Percentiles rank a stretch among this genome's conserved stretches.
phyloP scores from a whole-genome alignment of 2,888 invertebrate species.

The Beris chalybata region DNA sequence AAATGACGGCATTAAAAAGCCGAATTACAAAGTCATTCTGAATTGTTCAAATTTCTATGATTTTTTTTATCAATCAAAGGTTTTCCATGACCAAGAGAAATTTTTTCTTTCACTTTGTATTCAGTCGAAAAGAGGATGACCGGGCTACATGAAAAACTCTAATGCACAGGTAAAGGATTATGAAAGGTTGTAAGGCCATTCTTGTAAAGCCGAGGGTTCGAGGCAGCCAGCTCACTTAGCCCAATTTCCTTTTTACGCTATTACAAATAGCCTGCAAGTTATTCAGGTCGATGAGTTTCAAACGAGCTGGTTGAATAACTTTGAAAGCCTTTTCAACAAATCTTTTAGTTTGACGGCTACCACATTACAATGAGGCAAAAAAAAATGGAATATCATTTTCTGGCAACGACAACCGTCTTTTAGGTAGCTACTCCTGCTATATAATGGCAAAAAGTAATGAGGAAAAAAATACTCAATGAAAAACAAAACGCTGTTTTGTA shows the following conservation, averaged over 20 bases:
- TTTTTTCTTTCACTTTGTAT: constrained; percentile 25
- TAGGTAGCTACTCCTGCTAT: too few species aligned
- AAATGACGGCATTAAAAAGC: not conserved
- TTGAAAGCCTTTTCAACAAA: constrained; percentile 24
- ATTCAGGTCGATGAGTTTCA: constrained; percentile 30
- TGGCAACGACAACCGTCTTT: too few species aligned
- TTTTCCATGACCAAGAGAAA: constrained; percentile 9
- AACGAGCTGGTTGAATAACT: constrained; percentile 27
- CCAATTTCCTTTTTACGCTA: constrained; percentile 17
- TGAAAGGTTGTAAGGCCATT: constrained; percentile 23
- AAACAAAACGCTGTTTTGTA: too few species aligned
- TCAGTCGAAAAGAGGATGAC: constrained; percentile 12
- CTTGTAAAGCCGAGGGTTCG: constrained; percentile 3
- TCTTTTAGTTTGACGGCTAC: constrained; percentile 20
- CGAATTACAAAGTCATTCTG: constrained; percentile 21
- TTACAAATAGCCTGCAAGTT: constrained; percentile 16
- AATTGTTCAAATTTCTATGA: constrained; percentile 7
- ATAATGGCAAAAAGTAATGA: too few species aligned
- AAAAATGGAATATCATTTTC: too few species aligned
- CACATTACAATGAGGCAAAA: too few species aligned
- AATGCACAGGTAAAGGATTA: constrained; percentile 28
- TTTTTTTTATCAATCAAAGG: not conserved
- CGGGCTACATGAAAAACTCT: not conserved
- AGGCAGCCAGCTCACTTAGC: constrained; percentile 14
- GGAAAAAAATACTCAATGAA: too few species aligned